phyloP scores from a whole-genome alignment of 2,797 vertebrate genomes.

The Leptoclinus maculatus region DNA sequence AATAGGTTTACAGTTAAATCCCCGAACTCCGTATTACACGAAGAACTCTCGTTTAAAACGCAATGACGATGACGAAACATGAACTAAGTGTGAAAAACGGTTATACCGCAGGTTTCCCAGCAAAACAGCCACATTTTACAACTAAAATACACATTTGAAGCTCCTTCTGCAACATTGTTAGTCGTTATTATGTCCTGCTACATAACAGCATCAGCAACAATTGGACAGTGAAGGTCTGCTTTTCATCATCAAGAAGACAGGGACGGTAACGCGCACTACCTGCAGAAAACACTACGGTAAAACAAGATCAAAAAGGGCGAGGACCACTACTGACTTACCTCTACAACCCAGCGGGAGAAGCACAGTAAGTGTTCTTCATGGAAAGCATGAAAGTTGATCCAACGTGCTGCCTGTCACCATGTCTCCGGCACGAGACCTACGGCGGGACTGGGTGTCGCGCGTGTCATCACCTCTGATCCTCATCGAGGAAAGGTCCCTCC shows the following conservation, averaged over 20 bases:
- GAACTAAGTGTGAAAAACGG: background rate
- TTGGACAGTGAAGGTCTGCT: constrained; percentile 4
- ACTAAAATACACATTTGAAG: background rate
- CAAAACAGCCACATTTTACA: background rate
- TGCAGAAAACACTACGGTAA: background rate
- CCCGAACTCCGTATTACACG: background rate
- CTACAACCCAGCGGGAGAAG: constrained; percentile 1
- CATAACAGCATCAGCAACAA: constrained; percentile 45
- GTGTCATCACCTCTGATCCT: constrained; percentile 77
- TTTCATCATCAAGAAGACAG: constrained; percentile 12
- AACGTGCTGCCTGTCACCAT: constrained; percentile 49
- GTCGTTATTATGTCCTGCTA: background rate
- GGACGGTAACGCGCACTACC: background rate
- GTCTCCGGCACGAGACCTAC: constrained; percentile 42
- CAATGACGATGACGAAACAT: background rate
- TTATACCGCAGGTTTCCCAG: background rate
- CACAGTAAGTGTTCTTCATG: constrained; percentile 18
- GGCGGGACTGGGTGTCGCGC: constrained; percentile 43
- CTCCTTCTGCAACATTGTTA: background rate
- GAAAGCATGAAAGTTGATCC: background rate
- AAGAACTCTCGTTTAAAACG: background rate
- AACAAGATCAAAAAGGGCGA: background rate
- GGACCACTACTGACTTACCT: constrained; percentile 42
- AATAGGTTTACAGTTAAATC: background rate
- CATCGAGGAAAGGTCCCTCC: constrained; percentile 27